Evolutionary conservation across 2,888 invertebrate genomes (phyloP).

Genomic region (Myathropa florea): DNA sequence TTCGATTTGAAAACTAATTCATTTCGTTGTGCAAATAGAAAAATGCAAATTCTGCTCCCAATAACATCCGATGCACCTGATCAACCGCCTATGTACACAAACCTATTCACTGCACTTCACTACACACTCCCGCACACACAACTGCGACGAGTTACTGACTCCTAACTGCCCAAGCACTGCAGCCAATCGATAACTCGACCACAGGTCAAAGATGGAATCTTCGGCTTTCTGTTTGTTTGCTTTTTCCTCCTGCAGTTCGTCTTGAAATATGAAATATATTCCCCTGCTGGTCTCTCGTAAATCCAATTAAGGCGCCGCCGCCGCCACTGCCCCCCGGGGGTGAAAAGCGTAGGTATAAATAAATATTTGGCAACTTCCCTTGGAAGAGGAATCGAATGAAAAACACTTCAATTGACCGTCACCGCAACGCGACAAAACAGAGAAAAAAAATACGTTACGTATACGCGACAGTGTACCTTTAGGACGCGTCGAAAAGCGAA

Average conservation of each 20-base stretch:
- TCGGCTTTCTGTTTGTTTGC: not conserved
- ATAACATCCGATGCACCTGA: constrained; percentile 38
- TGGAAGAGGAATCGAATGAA: constrained; percentile 4
- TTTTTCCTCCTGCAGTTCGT: not conserved
- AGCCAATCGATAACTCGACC: constrained; percentile 63
- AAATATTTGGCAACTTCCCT: constrained; percentile 38
- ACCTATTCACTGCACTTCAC: constrained; percentile 27
- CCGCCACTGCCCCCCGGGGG: not conserved
- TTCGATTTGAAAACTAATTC: constrained; percentile 11
- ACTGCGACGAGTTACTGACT: constrained; percentile 37
- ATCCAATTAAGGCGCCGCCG: constrained; percentile 58
- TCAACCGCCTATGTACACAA: constrained; percentile 30
- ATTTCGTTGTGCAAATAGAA: constrained; percentile 10
- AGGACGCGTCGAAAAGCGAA: not conserved
- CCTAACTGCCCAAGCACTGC: constrained; percentile 25
- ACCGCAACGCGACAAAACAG: constrained; percentile 25
- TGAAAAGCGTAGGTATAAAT: not conserved
- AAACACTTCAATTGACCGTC: constrained; percentile 41
- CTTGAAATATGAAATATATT: constrained; percentile 32
- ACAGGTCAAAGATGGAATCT: constrained; percentile 67
- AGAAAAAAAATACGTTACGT: constrained; percentile 45
- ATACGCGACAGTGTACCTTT: constrained; percentile 50
- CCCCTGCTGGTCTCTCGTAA: constrained; percentile 33
- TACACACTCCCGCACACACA: constrained; percentile 10
- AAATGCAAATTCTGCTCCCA: constrained; percentile 13